Conservation (phyloP, 2,113 vertebrate species). For the Phoenicopterus ruber region DNA sequence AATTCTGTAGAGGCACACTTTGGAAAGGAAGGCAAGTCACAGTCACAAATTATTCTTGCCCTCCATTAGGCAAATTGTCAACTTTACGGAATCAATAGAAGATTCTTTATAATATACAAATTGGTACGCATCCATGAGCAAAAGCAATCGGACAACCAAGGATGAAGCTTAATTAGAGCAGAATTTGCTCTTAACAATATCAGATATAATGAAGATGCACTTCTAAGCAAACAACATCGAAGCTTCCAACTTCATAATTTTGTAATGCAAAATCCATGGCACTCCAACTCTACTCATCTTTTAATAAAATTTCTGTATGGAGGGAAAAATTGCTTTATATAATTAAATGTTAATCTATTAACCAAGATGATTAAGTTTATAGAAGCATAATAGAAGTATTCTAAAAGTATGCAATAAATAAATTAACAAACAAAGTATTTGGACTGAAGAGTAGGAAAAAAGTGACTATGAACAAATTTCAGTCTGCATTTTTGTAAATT, state of each 20-base stretch:
- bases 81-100: slow-evolving; percentile 40
- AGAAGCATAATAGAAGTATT: neutral
- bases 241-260: neutral
- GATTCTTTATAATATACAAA: slow-evolving; percentile 28
- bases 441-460: neutral
- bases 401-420: neutral
- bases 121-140: neutral
- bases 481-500: neutral
- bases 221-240: neutral
- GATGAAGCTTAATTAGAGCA: slow-evolving; percentile 32
- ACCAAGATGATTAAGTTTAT: neutral
- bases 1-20: slow-evolving; percentile 15
- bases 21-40: slow-evolving; percentile 30
- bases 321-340: neutral
- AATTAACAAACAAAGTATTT: neutral
- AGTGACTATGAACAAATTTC: neutral
- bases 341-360: neutral
- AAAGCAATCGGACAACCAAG: neutral
- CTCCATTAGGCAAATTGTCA: slow-evolving; percentile 64
- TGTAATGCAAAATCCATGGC: neutral
- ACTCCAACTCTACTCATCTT: neutral
- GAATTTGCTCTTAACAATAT: slow-evolving; percentile 21
- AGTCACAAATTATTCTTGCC: slow-evolving; percentile 36
- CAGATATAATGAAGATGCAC: neutral
- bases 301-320: neutral